phyloP scores from a whole-genome alignment of 2,888 invertebrate species.

The Drosophila histrio region DNA sequence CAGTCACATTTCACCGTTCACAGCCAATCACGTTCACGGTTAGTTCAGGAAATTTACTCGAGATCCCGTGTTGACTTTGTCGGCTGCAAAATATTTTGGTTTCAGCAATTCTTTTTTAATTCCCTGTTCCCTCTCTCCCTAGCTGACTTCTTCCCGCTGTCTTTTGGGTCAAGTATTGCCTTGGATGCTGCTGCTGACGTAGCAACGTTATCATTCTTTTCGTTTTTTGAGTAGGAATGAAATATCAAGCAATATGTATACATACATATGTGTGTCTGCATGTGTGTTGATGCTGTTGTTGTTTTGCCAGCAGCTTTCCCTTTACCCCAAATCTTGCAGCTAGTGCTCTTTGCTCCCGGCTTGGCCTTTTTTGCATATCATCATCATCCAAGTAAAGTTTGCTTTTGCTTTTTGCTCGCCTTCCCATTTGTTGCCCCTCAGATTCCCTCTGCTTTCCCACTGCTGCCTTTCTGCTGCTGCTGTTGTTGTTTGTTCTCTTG shows the following conservation, averaged over 20 bases:
- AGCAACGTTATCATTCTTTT: constrained; percentile 50
- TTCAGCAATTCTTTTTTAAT: constrained; percentile 34
- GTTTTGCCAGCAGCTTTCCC: constrained; percentile 33
- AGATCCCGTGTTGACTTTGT: constrained; percentile 57
- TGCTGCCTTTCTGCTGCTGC: constrained; percentile 12
- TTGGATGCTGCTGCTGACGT: constrained; percentile 67
- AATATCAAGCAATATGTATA: constrained; percentile 61
- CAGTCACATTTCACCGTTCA: background rate
- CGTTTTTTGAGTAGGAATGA: constrained; percentile 71
- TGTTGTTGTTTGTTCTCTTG: constrained; percentile 66
- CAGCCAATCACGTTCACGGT: too few species aligned
- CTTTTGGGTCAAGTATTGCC: constrained; percentile 73
- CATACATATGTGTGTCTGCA: constrained; percentile 16
- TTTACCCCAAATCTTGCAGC: constrained; percentile 35
- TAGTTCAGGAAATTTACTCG: constrained; percentile 21
- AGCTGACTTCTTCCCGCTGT: background rate
- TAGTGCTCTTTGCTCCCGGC: constrained; percentile 37
- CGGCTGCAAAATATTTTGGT: constrained; percentile 63
- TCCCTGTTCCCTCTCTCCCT: background rate
- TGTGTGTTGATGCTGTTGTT: constrained; percentile 31
- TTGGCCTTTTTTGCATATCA: constrained; percentile 67
- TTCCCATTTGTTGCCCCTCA: constrained; percentile 17
- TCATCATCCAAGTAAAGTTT: constrained; percentile 72
- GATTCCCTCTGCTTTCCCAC: background rate
- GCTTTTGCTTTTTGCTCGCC: constrained; percentile 62